Conservation (phyloP, 2,888 invertebrate species). For the Drosophila cracens region DNA sequence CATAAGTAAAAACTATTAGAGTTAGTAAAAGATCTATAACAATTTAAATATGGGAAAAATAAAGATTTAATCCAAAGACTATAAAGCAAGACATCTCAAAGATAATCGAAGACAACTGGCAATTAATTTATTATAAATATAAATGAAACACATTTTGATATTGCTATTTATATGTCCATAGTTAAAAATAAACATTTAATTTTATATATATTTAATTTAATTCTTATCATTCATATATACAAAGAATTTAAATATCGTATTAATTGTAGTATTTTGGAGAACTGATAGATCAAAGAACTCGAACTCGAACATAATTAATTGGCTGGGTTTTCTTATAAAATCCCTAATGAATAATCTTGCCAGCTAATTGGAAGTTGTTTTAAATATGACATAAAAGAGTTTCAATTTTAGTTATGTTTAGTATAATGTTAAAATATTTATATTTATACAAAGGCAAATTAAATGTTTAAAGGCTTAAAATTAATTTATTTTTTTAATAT, state of each 20-base stretch:
- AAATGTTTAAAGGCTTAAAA: not conserved
- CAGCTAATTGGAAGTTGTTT: not conserved
- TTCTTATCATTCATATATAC: not conserved
- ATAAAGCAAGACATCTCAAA: not conserved
- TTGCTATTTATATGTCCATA: not conserved
- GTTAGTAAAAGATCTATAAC: not conserved
- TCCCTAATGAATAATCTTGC: not conserved
- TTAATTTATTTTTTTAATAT: accelerated
- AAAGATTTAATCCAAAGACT: not conserved
- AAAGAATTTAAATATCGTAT: not conserved
- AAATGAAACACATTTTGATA: no score
- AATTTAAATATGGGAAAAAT: not conserved
- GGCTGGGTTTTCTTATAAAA: not conserved
- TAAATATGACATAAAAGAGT: not conserved
- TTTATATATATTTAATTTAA: no score
- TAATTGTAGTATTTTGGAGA: not conserved
- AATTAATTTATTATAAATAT: not conserved
- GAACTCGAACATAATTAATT: not conserved
- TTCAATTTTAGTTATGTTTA: not conserved
- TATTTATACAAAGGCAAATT: not conserved
- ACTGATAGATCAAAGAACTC: not conserved
- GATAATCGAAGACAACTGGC: not conserved
- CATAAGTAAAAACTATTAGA: not conserved
- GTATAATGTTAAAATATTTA: not conserved
- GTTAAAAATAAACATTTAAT: not conserved